Conservation (phyloP, 2,113 vertebrate genomes). For the Tringa solitaria region DNA sequence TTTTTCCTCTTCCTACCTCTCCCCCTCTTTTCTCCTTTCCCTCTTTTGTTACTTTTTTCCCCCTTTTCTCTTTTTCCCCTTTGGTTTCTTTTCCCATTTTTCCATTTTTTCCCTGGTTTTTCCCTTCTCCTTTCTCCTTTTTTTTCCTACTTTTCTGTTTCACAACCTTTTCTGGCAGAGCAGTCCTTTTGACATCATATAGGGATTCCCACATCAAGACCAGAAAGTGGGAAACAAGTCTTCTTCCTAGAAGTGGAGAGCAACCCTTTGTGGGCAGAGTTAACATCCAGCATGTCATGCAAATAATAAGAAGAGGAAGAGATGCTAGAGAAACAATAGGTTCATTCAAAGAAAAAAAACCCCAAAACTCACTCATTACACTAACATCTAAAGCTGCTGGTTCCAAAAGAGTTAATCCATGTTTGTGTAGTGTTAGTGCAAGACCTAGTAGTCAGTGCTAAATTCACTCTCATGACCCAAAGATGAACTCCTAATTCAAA, state of each 20-base stretch:
- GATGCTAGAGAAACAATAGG: not conserved
- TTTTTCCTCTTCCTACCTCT: not conserved
- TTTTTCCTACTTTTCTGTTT: too few relatives aligned
- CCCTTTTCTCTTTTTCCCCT: not conserved
- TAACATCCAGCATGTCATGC: not conserved
- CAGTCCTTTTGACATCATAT: not conserved
- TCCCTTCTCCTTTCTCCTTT: not conserved
- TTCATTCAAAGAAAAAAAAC: not conserved
- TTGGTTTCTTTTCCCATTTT: too few relatives aligned
- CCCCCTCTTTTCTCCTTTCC: not conserved
- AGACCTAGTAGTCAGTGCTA: not conserved
- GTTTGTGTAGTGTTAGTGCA: not conserved
- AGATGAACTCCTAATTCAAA: not conserved
- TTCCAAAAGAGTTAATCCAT: not conserved
- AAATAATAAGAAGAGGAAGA: not conserved
- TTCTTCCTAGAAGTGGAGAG: not conserved
- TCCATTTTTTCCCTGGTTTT: not conserved
- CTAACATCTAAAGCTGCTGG: not conserved
- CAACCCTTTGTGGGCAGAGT: not conserved
- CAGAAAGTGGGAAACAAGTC: not conserved
- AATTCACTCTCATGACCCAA: not conserved
- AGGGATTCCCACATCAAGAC: not conserved
- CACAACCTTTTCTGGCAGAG: not conserved
- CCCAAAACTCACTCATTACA: not conserved
- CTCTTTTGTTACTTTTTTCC: fast-evolving